Percentiles rank a stretch among this genome's conserved stretches.
These are phyloP conservation scores for Hybos culiciformis DNA, from an alignment of 2,888 invertebrate genomes.

Conservation along the genomic window DNA sequence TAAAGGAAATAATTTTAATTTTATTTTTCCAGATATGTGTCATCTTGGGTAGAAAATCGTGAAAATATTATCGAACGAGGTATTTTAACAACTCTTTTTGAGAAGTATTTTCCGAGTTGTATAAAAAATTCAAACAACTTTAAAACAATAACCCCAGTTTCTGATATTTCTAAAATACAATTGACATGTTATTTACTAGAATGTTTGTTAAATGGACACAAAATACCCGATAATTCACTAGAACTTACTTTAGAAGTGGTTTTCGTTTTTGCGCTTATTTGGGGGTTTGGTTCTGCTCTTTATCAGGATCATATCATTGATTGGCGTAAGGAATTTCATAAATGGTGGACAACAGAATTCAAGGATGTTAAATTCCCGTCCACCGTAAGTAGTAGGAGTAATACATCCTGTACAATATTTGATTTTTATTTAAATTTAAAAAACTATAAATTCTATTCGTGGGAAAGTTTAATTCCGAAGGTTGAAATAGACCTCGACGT, in stretches of 20 bases:
- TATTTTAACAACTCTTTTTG: constrained; percentile 75
- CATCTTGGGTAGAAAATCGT: constrained; percentile 78
- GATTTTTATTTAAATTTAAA: constrained; percentile 80
- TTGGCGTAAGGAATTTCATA: constrained; percentile 88
- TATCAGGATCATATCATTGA: constrained; percentile 75
- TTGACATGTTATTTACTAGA: constrained; percentile 81
- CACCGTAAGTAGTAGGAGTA: too few species aligned
- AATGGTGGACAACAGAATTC: constrained; percentile 90
- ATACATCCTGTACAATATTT: constrained; percentile 64
- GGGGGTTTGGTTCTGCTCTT: constrained; percentile 88
- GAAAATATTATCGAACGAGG: constrained; percentile 62
- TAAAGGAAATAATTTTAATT: constrained; percentile 7
- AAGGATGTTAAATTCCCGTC: constrained; percentile 81
- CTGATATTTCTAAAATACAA: constrained; percentile 79
- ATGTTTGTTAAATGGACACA: constrained; percentile 46
- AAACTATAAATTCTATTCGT: constrained; percentile 70
- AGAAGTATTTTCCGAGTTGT: constrained; percentile 82
- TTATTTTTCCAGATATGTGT: constrained; percentile 51
- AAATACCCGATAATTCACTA: constrained; percentile 49
- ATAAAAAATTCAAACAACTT: constrained; percentile 66
- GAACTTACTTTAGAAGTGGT: constrained; percentile 64
- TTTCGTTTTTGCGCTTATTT: constrained; percentile 79
- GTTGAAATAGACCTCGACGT: constrained; percentile 76
- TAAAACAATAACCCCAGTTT: constrained; percentile 82
- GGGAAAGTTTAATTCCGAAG: constrained; percentile 62